Evolutionary conservation across 2,797 vertebrate species (phyloP).

Genomic region (Champsocephalus esox): DNA sequence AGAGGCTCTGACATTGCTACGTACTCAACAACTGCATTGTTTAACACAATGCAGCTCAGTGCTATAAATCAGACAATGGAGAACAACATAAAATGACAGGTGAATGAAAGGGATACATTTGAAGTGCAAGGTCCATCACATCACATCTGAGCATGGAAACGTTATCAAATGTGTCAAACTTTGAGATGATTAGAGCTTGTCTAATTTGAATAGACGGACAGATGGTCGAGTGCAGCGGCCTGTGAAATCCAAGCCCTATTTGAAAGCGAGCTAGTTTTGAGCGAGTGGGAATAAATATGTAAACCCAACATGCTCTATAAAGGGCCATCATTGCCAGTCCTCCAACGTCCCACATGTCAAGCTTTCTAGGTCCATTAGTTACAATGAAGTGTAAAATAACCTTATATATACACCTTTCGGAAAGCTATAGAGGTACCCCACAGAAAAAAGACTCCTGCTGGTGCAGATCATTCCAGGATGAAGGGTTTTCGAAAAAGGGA

Average conservation of each 20-base stretch:
- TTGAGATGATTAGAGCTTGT: constrained; percentile 67
- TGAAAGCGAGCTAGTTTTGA: constrained; percentile 59
- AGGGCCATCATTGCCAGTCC: constrained; percentile 58
- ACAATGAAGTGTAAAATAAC: constrained; percentile 81
- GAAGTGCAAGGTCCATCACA: constrained; percentile 56
- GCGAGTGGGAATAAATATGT: constrained; percentile 70
- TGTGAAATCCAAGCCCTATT: constrained; percentile 77
- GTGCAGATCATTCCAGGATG: constrained; percentile 76
- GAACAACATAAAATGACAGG: constrained; percentile 32
- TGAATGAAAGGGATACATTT: constrained; percentile 58
- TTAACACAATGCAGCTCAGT: constrained; percentile 18
- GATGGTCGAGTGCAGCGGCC: constrained; percentile 65
- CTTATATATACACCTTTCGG: constrained; percentile 71
- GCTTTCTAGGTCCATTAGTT: constrained; percentile 77
- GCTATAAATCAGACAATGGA: constrained; percentile 44
- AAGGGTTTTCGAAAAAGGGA: constrained; percentile 49
- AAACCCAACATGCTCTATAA: constrained; percentile 66
- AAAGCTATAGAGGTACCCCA: constrained; percentile 38
- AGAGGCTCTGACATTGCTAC: constrained; percentile 3
- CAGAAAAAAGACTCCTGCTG: constrained; percentile 30
- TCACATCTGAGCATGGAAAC: constrained; percentile 46
- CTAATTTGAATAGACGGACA: constrained; percentile 72
- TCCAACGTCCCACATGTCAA: constrained; percentile 65
- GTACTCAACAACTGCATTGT: constrained; percentile 2
- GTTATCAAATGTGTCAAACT: constrained; percentile 78